phyloP scores from a whole-genome alignment of 2,888 invertebrate genomes.

The Branchipolynoe longqiensis region DNA sequence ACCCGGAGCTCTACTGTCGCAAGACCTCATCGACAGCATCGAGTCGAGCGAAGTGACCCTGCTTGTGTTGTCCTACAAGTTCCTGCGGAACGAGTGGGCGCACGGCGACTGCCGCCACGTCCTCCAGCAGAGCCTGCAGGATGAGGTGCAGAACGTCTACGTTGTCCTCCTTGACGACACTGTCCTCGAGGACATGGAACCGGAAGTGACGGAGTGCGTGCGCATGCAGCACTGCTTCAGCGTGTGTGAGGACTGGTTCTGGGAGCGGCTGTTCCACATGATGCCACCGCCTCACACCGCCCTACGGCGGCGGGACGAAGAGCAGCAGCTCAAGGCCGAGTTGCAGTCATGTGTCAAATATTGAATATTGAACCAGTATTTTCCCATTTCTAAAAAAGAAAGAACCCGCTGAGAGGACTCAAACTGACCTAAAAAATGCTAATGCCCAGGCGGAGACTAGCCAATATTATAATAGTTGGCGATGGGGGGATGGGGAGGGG shows the following conservation, averaged over 20 bases:
- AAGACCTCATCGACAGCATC: conserved; percentile 53
- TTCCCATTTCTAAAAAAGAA: background rate
- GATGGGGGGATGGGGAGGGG: too few species aligned
- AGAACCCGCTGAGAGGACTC: too few species aligned
- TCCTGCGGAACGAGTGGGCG: conserved; percentile 45
- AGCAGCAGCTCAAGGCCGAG: conserved; percentile 32
- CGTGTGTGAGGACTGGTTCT: conserved; percentile 40
- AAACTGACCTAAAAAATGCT: too few species aligned
- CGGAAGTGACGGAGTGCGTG: conserved; percentile 24
- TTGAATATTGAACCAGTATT: background rate
- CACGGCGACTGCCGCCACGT: conserved; percentile 30
- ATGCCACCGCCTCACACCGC: conserved; percentile 48
- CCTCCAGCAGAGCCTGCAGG: conserved; percentile 29
- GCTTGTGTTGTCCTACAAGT: conserved; percentile 29
- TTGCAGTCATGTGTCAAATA: conserved; percentile 50
- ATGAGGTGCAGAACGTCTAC: conserved; percentile 15
- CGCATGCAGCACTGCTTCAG: conserved; percentile 34
- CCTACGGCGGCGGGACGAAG: background rate
- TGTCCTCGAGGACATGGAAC: background rate
- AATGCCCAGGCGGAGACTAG: too few species aligned
- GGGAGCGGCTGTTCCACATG: conserved; percentile 56
- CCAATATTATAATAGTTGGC: too few species aligned
- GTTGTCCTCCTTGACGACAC: conserved; percentile 41
- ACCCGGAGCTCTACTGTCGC: conserved; percentile 51
- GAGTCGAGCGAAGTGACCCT: conserved; percentile 50